Percentiles rank a stretch among this genome's conserved stretches.
Conservation (phyloP, 2,113 vertebrate species). For the Chloroceryle aenea region DNA sequence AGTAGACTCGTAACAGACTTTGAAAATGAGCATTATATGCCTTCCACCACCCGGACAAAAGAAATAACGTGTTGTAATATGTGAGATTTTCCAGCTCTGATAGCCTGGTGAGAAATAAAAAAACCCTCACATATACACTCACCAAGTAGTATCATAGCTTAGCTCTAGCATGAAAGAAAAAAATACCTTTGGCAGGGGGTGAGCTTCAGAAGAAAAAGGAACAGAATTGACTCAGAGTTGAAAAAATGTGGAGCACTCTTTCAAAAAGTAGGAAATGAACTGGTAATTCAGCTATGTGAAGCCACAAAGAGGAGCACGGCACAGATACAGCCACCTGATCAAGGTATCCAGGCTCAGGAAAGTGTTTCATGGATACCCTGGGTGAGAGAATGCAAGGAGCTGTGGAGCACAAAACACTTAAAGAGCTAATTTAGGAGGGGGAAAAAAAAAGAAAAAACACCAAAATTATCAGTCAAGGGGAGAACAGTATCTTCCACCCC, state of each 20-base stretch:
- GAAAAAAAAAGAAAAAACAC: not conserved
- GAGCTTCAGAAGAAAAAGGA: not conserved
- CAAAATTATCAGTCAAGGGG: not conserved
- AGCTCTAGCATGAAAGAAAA: not conserved
- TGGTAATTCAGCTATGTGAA: not conserved
- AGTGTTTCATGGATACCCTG: not conserved
- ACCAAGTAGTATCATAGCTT: not conserved
- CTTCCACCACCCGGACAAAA: not conserved
- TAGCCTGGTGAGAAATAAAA: not conserved
- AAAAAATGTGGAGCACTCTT: not conserved
- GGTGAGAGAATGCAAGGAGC: not conserved
- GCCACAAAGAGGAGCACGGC: not conserved
- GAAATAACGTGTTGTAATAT: not conserved
- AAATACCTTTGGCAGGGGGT: not conserved
- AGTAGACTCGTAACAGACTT: slow-evolving; percentile 16
- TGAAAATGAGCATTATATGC: not conserved
- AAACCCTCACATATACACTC: not conserved
- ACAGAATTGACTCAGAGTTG: not conserved
- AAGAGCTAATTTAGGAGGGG: not conserved
- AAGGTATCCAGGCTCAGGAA: not conserved
- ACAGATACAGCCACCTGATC: not conserved
- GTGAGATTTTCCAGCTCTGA: slow-evolving; percentile 4
- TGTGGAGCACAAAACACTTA: not conserved
- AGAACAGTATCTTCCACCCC: not conserved
- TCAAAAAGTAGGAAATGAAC: not conserved